Evolutionary conservation across 2,888 invertebrate species (phyloP).

Genomic region (Apamea sordens): DNA sequence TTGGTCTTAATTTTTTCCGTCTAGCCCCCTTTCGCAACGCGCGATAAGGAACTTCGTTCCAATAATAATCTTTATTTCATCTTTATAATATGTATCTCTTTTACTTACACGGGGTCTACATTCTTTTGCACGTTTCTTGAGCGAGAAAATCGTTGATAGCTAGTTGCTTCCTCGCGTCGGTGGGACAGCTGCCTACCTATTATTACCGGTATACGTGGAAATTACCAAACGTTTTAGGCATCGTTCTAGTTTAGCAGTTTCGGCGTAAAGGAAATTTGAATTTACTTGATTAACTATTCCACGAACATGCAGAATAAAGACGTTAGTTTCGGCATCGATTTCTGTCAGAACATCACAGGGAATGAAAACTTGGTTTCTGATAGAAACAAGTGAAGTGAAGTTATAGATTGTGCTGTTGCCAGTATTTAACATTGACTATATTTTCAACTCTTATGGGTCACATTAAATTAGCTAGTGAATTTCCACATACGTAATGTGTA

Average conservation of each 20-base stretch:
- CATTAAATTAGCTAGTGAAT: neutral
- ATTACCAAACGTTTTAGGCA: conserved; percentile 13
- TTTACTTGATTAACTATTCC: conserved; percentile 44
- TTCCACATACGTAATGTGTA: neutral
- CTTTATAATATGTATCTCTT: neutral
- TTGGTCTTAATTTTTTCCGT: too few species aligned
- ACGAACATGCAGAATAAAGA: conserved; percentile 27
- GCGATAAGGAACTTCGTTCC: too few species aligned
- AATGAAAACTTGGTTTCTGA: neutral
- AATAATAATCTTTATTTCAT: too few species aligned
- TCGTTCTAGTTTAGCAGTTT: conserved; percentile 28
- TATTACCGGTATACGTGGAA: conserved; percentile 25
- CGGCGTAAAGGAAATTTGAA: conserved; percentile 38
- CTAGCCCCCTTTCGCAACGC: too few species aligned
- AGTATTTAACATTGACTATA: too few species aligned
- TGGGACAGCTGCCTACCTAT: neutral
- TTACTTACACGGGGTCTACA: neutral
- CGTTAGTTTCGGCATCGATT: conserved; percentile 30
- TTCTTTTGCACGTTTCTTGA: neutral
- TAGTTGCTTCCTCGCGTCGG: neutral
- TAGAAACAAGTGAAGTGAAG: neutral
- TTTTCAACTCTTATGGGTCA: neutral
- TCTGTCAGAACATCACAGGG: conserved; percentile 1
- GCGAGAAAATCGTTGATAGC: neutral
- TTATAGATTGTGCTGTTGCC: neutral